phyloP scores from a whole-genome alignment of 2,888 invertebrate species.

The Scaeva pyrastri region DNA sequence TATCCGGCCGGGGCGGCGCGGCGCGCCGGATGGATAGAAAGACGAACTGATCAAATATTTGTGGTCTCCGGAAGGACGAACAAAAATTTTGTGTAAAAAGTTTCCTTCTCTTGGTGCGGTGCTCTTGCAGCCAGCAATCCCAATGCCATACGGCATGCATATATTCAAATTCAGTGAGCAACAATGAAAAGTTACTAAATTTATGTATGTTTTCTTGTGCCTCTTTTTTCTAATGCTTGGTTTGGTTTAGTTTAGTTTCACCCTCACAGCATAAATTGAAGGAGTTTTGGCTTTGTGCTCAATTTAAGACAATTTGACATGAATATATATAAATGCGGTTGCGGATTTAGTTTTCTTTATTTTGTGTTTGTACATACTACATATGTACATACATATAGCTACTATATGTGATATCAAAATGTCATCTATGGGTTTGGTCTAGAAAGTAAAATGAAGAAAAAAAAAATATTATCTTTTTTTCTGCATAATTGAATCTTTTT shows the following conservation, averaged over 20 bases:
- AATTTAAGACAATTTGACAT: constrained; percentile 68
- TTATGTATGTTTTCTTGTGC: constrained; percentile 10
- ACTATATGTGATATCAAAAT: constrained; percentile 46
- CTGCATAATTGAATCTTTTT: constrained; percentile 5
- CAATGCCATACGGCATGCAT: neutral
- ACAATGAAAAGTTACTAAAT: constrained; percentile 32
- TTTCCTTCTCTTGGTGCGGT: constrained; percentile 12
- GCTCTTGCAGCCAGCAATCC: neutral
- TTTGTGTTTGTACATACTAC: too few relatives aligned
- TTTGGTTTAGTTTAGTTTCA: constrained; percentile 21
- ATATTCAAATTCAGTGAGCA: neutral
- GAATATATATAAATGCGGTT: constrained; percentile 70
- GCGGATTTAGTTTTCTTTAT: constrained; percentile 38
- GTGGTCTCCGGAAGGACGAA: constrained; percentile 62
- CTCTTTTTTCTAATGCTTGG: too few relatives aligned
- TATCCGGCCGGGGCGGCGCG: too few relatives aligned
- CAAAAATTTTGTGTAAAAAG: constrained; percentile 42
- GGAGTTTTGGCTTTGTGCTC: constrained; percentile 60
- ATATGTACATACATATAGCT: too few relatives aligned
- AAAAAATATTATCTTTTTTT: neutral
- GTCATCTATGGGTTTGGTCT: constrained; percentile 53
- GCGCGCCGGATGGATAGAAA: constrained; percentile 39
- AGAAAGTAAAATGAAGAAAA: constrained; percentile 30
- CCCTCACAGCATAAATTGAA: constrained; percentile 14
- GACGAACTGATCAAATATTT: constrained; percentile 73